phyloP scores from a whole-genome alignment of 2,797 vertebrate genomes.

The Labeo calbasu region DNA sequence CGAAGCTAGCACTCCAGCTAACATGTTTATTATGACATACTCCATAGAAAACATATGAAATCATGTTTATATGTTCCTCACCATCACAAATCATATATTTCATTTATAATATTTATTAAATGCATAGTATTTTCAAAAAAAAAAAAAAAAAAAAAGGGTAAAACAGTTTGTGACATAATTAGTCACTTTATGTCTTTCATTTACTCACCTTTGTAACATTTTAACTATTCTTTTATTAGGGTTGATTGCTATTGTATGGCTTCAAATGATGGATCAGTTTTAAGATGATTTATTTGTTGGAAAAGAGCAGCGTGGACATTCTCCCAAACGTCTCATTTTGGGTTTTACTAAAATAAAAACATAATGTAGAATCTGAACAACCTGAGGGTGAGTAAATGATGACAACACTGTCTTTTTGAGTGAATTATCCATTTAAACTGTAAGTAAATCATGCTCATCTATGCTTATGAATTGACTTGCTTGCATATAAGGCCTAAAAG shows the following conservation, averaged over 20 bases:
- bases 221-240: too few species aligned
- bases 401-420: background rate
- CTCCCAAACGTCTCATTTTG: background rate
- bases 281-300: background rate
- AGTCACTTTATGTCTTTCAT: background rate
- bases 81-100: background rate
- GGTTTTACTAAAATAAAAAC: background rate
- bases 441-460: background rate
- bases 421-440: constrained; percentile 1
- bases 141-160: background rate
- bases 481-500: constrained; percentile 9
- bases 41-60: background rate
- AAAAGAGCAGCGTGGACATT: background rate
- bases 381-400: background rate
- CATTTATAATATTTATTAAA: background rate
- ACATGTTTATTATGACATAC: constrained; percentile 4
- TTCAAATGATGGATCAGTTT: background rate
- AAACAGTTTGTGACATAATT: background rate
- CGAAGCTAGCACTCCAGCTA: background rate
- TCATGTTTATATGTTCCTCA: background rate
- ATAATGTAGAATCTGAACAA: background rate
- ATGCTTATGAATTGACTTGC: background rate
- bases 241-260: background rate
- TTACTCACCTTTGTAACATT: background rate
- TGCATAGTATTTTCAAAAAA: background rate